Conservation (phyloP, 1,140 invertebrate genomes). For the Pogonomyrmex californicus region DNA sequence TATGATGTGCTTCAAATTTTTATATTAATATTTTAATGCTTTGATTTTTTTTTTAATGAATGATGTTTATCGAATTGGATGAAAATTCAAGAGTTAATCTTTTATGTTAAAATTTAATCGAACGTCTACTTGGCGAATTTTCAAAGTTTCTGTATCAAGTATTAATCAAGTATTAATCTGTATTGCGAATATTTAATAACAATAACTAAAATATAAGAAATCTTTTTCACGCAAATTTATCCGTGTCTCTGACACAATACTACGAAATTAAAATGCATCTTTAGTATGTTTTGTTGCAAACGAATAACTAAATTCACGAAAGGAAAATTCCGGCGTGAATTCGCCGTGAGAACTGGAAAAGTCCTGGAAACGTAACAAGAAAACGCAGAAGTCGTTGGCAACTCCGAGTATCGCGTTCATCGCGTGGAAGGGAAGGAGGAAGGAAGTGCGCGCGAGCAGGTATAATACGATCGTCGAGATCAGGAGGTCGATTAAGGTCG, state of each 20-base stretch:
- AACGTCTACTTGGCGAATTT: background rate
- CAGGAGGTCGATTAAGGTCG: slow-evolving; percentile 76
- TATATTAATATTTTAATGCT: background rate
- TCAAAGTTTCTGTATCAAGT: background rate
- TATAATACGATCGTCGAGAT: slow-evolving; percentile 69
- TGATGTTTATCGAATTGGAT: background rate
- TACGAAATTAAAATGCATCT: background rate
- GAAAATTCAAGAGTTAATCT: background rate
- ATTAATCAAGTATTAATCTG: background rate
- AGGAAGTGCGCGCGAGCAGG: slow-evolving; percentile 12
- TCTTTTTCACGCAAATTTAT: background rate
- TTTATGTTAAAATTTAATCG: slow-evolving; percentile 19
- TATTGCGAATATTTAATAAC: background rate
- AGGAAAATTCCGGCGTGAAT: background rate
- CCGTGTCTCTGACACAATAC: background rate
- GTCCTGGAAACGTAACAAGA: slow-evolving; percentile 23
- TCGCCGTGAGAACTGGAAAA: background rate
- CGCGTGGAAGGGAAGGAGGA: background rate
- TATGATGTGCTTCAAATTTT: background rate
- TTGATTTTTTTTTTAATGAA: background rate
- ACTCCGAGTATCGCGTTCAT: slow-evolving; percentile 27
- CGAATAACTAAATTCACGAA: background rate
- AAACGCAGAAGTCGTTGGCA: slow-evolving; percentile 37
- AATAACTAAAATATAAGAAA: slow-evolving; percentile 1
- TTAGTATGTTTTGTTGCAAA: background rate